These are phyloP conservation scores for Drosophila antonietae DNA, from an alignment of 2,888 invertebrate genomes.

Conservation along the genomic window DNA sequence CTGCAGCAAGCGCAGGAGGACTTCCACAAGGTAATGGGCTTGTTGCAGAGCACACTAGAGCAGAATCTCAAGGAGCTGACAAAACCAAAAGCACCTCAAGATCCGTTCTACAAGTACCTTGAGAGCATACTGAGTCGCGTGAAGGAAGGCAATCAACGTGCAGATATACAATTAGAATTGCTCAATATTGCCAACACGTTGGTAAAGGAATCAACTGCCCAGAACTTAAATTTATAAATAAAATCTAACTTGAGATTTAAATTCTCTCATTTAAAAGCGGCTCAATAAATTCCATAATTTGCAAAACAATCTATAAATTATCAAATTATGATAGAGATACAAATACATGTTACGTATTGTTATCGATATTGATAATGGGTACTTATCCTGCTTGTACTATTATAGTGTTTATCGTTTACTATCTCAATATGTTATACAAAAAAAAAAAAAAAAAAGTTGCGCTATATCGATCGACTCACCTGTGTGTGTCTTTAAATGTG, in stretches of 20 bases:
- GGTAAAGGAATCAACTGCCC: slow-evolving; percentile 10
- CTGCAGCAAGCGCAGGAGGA: slow-evolving; percentile 20
- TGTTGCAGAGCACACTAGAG: slow-evolving; percentile 30
- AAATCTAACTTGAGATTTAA: too few relatives aligned
- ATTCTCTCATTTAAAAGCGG: neutral
- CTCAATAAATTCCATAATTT: neutral
- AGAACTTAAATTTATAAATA: too few relatives aligned
- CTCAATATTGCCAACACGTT: slow-evolving; percentile 40
- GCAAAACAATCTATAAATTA: neutral
- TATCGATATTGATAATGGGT: neutral
- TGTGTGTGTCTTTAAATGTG: slow-evolving; percentile 98
- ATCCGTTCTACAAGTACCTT: slow-evolving; percentile 54
- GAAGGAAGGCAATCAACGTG: slow-evolving; percentile 26
- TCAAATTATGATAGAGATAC: neutral
- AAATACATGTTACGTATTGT: neutral
- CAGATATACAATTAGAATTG: slow-evolving; percentile 45
- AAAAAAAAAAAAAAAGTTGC: too few relatives aligned
- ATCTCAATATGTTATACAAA: neutral
- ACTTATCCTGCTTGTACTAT: neutral
- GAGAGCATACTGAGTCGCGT: slow-evolving; percentile 46
- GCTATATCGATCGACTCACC: slow-evolving; percentile 86
- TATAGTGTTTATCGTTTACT: neutral
- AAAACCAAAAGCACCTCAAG: neutral
- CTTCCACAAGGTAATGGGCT: slow-evolving; percentile 34
- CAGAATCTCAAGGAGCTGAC: slow-evolving; percentile 17